Conservation (phyloP, 1,140 invertebrate species). For the Halictus rubicundus region DNA sequence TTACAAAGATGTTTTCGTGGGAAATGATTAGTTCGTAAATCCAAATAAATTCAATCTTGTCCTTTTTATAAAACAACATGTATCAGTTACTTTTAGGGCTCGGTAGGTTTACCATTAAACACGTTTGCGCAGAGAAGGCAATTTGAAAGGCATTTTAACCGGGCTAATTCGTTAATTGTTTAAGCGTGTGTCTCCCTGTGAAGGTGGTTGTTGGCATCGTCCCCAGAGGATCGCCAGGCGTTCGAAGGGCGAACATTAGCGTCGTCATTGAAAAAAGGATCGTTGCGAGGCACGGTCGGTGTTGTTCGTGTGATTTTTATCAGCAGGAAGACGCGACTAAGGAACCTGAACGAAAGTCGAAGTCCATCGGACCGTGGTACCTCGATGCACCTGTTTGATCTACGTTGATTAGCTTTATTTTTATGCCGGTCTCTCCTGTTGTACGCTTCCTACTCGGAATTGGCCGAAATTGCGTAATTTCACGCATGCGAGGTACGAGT, state of each 20-base stretch:
- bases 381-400: conserved; percentile 49
- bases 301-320: conserved; percentile 29
- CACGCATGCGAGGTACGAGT: conserved; percentile 37
- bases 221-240: not conserved
- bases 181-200: too few species aligned
- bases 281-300: not conserved
- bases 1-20: too few species aligned
- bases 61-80: too few species aligned
- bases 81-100: too few species aligned
- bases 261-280: not conserved
- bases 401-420: conserved; percentile 44
- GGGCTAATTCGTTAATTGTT: too few species aligned
- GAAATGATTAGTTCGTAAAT: too few species aligned
- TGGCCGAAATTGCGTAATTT: conserved; percentile 45
- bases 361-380: conserved; percentile 46
- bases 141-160: too few species aligned
- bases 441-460: conserved; percentile 18
- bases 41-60: too few species aligned
- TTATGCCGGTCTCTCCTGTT: conserved; percentile 28
- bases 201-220: too few species aligned
- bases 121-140: too few species aligned
- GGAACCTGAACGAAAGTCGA: conserved; percentile 41
- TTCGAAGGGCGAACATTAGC: not conserved
- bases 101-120: too few species aligned
- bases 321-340: conserved; percentile 43